Conservation (phyloP, 2,888 invertebrate species). For the Ferrisia virgata region DNA sequence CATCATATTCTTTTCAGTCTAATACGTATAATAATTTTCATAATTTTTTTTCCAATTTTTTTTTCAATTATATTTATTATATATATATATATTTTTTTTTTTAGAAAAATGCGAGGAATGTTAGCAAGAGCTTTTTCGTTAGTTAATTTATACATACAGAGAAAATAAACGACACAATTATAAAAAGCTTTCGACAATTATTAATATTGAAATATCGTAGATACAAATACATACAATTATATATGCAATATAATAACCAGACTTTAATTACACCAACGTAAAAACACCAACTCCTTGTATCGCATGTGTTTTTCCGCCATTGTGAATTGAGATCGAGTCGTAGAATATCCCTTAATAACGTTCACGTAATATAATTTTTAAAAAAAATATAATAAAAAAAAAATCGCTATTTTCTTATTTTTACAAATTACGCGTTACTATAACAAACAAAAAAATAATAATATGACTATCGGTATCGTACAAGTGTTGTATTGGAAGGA, state of each 20-base stretch:
- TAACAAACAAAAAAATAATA: neutral
- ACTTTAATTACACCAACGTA: neutral
- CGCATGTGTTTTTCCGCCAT: neutral
- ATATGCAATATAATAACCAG: neutral
- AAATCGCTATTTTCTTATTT: neutral
- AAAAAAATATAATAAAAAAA: neutral
- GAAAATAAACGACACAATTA: neutral
- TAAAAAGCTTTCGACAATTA: neutral
- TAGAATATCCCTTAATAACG: neutral
- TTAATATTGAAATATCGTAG: neutral
- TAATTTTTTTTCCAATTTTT: too few species aligned
- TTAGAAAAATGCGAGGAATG: conserved; percentile 21
- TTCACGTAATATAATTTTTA: neutral
- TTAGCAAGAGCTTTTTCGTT: conserved; percentile 6
- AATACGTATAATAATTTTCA: too few species aligned
- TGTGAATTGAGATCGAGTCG: neutral
- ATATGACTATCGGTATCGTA: neutral
- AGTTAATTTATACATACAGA: neutral
- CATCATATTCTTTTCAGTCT: neutral
- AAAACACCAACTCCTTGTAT: neutral
- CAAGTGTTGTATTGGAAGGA: neutral
- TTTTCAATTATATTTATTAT: too few species aligned
- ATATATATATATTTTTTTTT: neutral
- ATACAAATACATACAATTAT: neutral
- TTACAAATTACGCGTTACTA: neutral